These are phyloP conservation scores for Isaurus tuberculatus DNA, from an alignment of 92 coral and sea anemone species.

Conservation along the genomic window DNA sequence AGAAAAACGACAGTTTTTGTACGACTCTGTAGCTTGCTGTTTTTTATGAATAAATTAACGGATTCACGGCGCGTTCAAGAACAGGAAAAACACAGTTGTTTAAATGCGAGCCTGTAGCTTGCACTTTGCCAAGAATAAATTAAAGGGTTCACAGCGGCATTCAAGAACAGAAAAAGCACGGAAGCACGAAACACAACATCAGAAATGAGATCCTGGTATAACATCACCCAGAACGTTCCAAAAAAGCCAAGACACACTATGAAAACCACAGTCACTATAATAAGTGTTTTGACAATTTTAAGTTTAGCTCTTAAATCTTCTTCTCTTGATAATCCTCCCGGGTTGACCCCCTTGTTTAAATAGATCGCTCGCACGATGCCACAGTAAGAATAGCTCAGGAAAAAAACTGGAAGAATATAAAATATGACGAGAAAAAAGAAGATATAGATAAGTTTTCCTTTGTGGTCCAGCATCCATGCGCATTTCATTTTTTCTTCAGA, in stretches of 20 bases:
- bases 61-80: no score
- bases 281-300: conserved; percentile 29
- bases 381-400: conserved; percentile 7
- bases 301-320: conserved; percentile 30
- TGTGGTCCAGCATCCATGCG: conserved; percentile 12
- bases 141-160: conserved; percentile 29
- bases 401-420: conserved; percentile 2
- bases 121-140: conserved; percentile 38
- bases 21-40: no score
- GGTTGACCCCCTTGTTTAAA: conserved; percentile 7
- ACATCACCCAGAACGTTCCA: conserved; percentile 36
- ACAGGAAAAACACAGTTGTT: no score
- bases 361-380: conserved; percentile 33
- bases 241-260: conserved; percentile 30
- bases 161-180: conserved; percentile 24
- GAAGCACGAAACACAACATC: conserved; percentile 27
- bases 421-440: conserved; percentile 19
- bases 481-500: neutral
- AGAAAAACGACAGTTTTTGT: no score
- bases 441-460: neutral
- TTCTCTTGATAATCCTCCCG: conserved; percentile 14
- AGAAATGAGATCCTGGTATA: neutral
- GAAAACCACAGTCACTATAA: conserved; percentile 37
- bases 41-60: no score
- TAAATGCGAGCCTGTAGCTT: neutral